phyloP scores from a whole-genome alignment of 2,797 vertebrate species.

The Xiphorhynchus erythropygius region DNA sequence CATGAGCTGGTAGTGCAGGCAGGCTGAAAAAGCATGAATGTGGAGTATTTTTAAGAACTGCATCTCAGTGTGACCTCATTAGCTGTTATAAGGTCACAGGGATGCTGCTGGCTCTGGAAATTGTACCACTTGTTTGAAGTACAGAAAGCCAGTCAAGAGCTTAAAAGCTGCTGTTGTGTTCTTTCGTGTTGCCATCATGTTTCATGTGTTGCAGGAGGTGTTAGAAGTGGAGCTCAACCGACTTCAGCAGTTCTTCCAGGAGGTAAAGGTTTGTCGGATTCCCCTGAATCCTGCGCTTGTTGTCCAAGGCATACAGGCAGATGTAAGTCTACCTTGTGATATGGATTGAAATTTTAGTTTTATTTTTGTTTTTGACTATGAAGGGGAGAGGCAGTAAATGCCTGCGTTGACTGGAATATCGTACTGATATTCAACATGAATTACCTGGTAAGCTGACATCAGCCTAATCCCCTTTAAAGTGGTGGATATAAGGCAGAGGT shows the following conservation, averaged over 20 bases:
- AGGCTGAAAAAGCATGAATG: not conserved
- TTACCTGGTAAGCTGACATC: not conserved
- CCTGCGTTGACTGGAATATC: not conserved
- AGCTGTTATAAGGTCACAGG: not conserved
- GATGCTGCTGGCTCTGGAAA: not conserved
- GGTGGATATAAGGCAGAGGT: not conserved
- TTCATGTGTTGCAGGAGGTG: conserved; percentile 61
- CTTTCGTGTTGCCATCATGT: not conserved
- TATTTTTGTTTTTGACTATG: not conserved
- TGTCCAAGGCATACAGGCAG: conserved; percentile 63
- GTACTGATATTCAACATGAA: not conserved
- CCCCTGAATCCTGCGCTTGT: conserved; percentile 59
- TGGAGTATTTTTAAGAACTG: not conserved
- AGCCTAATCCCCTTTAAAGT: not conserved
- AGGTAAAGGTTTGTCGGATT: conserved; percentile 65
- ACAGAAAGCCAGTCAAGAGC: not conserved
- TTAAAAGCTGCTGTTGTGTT: not conserved
- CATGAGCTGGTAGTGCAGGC: not conserved
- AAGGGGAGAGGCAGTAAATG: not conserved
- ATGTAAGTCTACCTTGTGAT: conserved; percentile 41
- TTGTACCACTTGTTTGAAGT: not conserved
- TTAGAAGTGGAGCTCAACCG: conserved; percentile 61
- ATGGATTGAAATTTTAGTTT: not conserved
- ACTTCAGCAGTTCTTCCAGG: conserved; percentile 70
- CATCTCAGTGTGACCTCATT: not conserved